Percentiles rank a stretch among this genome's conserved stretches.
Conservation (phyloP, 1,140 invertebrate species). For the Brachionus plicatilis region DNA sequence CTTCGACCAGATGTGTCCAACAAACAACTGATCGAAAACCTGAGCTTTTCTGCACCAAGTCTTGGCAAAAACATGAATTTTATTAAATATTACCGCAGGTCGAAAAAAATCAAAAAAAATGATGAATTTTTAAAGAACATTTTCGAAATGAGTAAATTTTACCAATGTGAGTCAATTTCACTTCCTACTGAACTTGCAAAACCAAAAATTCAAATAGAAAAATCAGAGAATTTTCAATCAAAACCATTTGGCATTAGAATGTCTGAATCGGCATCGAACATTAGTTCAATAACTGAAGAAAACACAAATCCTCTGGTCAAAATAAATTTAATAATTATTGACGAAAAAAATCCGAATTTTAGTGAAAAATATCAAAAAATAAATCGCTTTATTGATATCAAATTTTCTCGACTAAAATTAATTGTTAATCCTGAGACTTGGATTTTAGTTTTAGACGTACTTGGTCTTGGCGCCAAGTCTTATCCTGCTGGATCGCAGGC, state of each 20-base stretch:
- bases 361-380: slow-evolving; percentile 60
- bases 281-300: neutral
- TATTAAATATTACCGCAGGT: neutral
- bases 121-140: slow-evolving; percentile 10
- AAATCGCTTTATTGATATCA: slow-evolving; percentile 64
- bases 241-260: neutral
- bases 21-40: neutral
- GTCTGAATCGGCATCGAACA: neutral
- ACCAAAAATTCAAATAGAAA: slow-evolving; percentile 45
- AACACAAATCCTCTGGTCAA: slow-evolving; percentile 58
- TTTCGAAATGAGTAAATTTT: neutral
- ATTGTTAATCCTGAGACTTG: slow-evolving; percentile 83
- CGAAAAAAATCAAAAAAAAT: slow-evolving; percentile 9
- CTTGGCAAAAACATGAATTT: slow-evolving; percentile 10
- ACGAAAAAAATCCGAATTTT: slow-evolving; percentile 61
- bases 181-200: slow-evolving; percentile 60
- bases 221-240: slow-evolving; percentile 22
- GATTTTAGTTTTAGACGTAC: slow-evolving; percentile 86
- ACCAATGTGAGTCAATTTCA: slow-evolving; percentile 67
- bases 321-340: slow-evolving; percentile 62
- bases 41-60: slow-evolving; percentile 9
- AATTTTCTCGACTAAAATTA: slow-evolving; percentile 84
- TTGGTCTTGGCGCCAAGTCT: slow-evolving; percentile 58
- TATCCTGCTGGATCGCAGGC: neutral
- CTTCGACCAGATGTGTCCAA: neutral